Percentiles rank a stretch among this genome's conserved stretches.
phyloP scores from a whole-genome alignment of 1,140 invertebrate genomes.

The Zaprionus lachaisei region DNA sequence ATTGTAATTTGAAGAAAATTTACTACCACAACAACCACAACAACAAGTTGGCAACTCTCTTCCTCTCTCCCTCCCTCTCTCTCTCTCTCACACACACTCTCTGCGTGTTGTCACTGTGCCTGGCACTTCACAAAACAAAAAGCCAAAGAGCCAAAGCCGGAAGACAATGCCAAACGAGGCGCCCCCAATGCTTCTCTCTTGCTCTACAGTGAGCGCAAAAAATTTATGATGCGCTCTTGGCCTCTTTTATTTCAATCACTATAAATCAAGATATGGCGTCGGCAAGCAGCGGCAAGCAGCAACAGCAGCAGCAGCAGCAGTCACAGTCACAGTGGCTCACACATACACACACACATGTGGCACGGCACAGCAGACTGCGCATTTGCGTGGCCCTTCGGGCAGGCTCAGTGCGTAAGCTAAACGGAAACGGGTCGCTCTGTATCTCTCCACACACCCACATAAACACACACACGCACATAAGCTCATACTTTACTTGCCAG shows the following conservation, averaged over 20 bases:
- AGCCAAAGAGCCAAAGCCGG: conserved; percentile 60
- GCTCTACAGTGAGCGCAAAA: conserved; percentile 59
- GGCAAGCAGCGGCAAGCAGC: conserved; percentile 37
- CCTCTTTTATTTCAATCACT: conserved; percentile 83
- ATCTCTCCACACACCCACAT: conserved; percentile 54
- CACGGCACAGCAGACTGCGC: conserved; percentile 53
- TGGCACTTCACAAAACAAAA: conserved; percentile 71
- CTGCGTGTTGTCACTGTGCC: conserved; percentile 47
- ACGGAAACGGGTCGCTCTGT: conserved; percentile 67
- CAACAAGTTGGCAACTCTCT: conserved; percentile 9
- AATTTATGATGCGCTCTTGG: conserved; percentile 83
- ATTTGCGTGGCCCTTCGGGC: conserved; percentile 70
- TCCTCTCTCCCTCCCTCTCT: neutral
- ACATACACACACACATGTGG: conserved; percentile 21
- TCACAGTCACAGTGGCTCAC: conserved; percentile 1
- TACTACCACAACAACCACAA: conserved; percentile 72
- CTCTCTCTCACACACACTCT: conserved; percentile 6
- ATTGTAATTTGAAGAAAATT: conserved; percentile 84
- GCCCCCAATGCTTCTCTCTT: neutral
- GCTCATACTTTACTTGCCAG: conserved; percentile 29
- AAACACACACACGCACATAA: conserved; percentile 23
- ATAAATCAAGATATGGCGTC: conserved; percentile 81
- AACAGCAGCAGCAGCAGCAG: too few species aligned
- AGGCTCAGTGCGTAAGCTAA: conserved; percentile 40
- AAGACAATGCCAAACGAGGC: conserved; percentile 74